Evolutionary conservation across 92 coral and sea anemone species (phyloP), one percentile per base, ranked within the genome.

Genomic region (Montipora capitata): DNA sequence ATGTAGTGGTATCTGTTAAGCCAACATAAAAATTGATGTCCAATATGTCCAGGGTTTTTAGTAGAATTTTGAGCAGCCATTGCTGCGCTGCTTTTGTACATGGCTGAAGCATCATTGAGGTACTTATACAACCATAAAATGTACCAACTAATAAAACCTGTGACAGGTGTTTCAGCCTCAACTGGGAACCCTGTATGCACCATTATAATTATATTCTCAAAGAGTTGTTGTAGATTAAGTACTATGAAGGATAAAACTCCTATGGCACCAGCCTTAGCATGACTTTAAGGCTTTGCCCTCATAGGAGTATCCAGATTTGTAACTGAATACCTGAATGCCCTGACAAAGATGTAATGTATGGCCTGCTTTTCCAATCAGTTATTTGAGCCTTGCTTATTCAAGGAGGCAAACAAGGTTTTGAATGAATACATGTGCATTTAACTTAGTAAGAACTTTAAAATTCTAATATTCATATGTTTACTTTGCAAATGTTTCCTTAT

Each of bases 1-100:
- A 88, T 39, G 83, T 88, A 39, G 80, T 73, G 57, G 87, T 83
- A 83, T 39, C 80, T 72, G 52, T 48, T 48, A 48, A 48, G 10
- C 52, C 52, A 48, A 48, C 52, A 48, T 48, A 5, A 48, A 2
- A 48, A 48, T 48, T 48, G 2, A 48, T 48, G 52, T 48, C 52
- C 52, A 48, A 48, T 48, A 2, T 48, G 2, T 48, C n/a, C 3
- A 48, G 52, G 52, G 52, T 48, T 48, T 10, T 48, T 3, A 48
- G 52, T 48, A 48, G 52, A 48, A 48, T 48, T 1, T 65, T 65
- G 3, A 27, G 70, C 70, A 65, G 70, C 70, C 27, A 48, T 48
- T 48, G 52, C 52, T 48, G 52, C 52, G 1, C 52, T 48, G 52
- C 52, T 10, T 66, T 6, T 75, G 52, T 48, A 48, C 52, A 48